Evolutionary conservation across 1,140 invertebrate species (phyloP).

Genomic region (Lysiphlebus fabarum): DNA sequence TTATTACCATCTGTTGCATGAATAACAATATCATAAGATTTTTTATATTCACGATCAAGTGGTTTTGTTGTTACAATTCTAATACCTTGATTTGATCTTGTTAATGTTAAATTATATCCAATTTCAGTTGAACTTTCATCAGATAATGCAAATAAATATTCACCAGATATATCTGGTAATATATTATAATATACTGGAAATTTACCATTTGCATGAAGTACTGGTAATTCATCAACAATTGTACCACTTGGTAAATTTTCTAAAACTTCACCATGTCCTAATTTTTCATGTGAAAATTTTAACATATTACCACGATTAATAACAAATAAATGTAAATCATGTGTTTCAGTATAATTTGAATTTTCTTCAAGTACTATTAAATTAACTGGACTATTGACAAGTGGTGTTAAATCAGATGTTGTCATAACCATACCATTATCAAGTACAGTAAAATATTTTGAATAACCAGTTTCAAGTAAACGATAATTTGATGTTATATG

Average conservation of each 20-base stretch:
- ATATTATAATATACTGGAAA: constrained; percentile 74
- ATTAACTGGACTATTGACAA: constrained; percentile 77
- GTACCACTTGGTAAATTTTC: constrained; percentile 74
- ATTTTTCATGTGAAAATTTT: constrained; percentile 66
- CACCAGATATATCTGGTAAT: constrained; percentile 65
- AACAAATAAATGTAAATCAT: constrained; percentile 77
- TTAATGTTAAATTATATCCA: constrained; percentile 60
- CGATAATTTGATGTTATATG: constrained; percentile 61
- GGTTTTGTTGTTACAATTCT: constrained; percentile 68
- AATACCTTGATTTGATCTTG: constrained; percentile 61
- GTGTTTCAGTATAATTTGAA: constrained; percentile 72
- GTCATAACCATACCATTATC: constrained; percentile 87
- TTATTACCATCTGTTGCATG: constrained; percentile 72
- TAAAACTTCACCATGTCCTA: constrained; percentile 64
- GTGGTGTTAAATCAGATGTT: constrained; percentile 73
- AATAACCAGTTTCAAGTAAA: constrained; percentile 72
- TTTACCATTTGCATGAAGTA: constrained; percentile 59
- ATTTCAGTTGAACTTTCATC: constrained; percentile 57
- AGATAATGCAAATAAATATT: constrained; percentile 68
- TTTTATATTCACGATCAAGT: constrained; percentile 70
- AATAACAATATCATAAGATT: constrained; percentile 68
- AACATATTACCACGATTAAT: constrained; percentile 77
- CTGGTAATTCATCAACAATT: constrained; percentile 64
- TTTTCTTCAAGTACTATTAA: constrained; percentile 78
- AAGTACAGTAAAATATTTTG: constrained; percentile 82